Base-by-base conservation (phyloP, 2,888 invertebrate genomes). In the Macrophya alboannulata region DNA sequence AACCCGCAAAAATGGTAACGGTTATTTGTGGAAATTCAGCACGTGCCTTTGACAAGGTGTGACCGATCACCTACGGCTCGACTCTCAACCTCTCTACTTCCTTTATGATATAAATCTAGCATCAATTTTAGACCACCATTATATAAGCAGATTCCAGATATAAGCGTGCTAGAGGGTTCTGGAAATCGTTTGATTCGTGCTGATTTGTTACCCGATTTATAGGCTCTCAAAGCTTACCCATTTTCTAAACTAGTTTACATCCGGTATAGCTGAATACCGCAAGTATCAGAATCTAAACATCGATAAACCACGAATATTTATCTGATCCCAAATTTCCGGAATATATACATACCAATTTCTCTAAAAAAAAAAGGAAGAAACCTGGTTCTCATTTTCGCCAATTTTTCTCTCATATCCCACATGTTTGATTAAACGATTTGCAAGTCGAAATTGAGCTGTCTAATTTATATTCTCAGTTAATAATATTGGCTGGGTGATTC, bases 21-120 rank as follows among this genome's bases (percentile, higher is more conserved):
- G 77, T 81, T 81, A 81, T 81, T 81, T 81, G 59, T 62, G 62
- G 81, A 81, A 43, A 62, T 62, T 81, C 62, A 43, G 81, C 81
- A 62, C 81, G 81, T 81, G 81, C 59, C 62, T 81, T 81, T 62
- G 81, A 81, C 81, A 62, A 81, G 81, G 43, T 62, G 62, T 59
- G 81, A 62, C 81, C 81, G 81, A 81, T 81, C 62, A 59, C 81
- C 62, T 55, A 77, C n/a, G 51, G 74, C 45, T 74, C 21, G n/a
- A n/a, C n/a, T 45, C 45, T n/a, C 45, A 25, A 43, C 4, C 77
- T 55, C 31, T 17, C 62, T 9, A 37, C 25, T 55, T 77, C 77
- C 55, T 55, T 77, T n/a, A 77, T 77, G 37, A 55, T 37, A 55
- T 55, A 10, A 77, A 55, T 77, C 21, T 43, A 40, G n/a, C 43